Percentiles rank a stretch among this genome's conserved stretches.
Conservation (phyloP, 2,888 invertebrate genomes). For the Hololepta plana region DNA sequence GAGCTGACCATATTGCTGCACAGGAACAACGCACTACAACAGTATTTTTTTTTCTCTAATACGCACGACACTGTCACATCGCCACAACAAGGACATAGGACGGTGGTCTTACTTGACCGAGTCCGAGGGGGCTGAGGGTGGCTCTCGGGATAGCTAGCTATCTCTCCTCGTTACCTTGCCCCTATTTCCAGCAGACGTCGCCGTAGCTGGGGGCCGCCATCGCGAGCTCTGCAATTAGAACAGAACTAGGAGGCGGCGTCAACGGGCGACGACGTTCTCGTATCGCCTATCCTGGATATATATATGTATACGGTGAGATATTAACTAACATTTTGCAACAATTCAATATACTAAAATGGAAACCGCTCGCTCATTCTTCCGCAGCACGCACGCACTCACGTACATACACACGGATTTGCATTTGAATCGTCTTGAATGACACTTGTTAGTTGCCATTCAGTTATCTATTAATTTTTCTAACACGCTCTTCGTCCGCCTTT, state of each 20-base stretch:
- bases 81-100: conserved; percentile 29
- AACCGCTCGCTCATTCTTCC: too few relatives aligned
- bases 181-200: conserved; percentile 43
- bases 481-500: too few relatives aligned
- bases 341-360: too few relatives aligned
- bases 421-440: too few relatives aligned
- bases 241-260: conserved; percentile 37
- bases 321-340: too few relatives aligned
- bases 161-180: conserved; percentile 43
- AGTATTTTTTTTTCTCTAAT: conserved; percentile 20
- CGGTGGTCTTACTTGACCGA: conserved; percentile 30
- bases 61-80: conserved; percentile 28
- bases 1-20: conserved; percentile 23
- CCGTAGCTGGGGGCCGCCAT: conserved; percentile 30
- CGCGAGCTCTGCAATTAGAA: conserved; percentile 41
- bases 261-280: conserved; percentile 13
- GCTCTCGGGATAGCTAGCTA: conserved; percentile 39
- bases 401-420: too few relatives aligned
- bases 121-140: conserved; percentile 22
- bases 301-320: neutral
- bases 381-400: too few relatives aligned
- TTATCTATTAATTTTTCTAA: too few relatives aligned
- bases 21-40: conserved; percentile 28
- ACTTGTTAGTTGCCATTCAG: too few relatives aligned
- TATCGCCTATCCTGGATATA: conserved; percentile 10